Evolutionary conservation across 2,888 invertebrate species (phyloP).

Genomic region (Latheticus oryzae): DNA sequence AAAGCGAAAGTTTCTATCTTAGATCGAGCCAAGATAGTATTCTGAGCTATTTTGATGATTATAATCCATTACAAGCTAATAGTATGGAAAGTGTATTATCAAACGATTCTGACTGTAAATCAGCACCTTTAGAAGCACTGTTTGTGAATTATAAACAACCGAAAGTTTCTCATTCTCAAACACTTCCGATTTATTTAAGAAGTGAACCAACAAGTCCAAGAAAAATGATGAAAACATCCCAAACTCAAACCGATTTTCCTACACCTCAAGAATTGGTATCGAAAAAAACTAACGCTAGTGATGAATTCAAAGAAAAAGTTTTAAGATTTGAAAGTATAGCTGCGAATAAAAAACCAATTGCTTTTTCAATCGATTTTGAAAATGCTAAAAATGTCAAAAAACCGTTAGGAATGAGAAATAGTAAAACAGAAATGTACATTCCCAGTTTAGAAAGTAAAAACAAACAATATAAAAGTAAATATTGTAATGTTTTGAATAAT

Average conservation of each 20-base stretch:
- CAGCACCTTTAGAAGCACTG: slow-evolving; percentile 80
- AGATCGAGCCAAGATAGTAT: slow-evolving; percentile 80
- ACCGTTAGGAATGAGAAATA: slow-evolving; percentile 27
- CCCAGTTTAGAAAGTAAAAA: slow-evolving; percentile 69
- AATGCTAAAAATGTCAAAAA: slow-evolving; percentile 38
- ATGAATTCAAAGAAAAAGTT: slow-evolving; percentile 63
- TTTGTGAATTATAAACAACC: slow-evolving; percentile 69
- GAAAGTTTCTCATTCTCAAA: slow-evolving; percentile 50
- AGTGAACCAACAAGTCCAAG: slow-evolving; percentile 33
- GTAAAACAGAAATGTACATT: slow-evolving; percentile 68
- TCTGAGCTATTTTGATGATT: slow-evolving; percentile 72
- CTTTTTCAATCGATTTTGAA: slow-evolving; percentile 60
- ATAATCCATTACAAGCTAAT: slow-evolving; percentile 74
- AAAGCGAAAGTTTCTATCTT: slow-evolving; percentile 85
- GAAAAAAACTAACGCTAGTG: slow-evolving; percentile 58
- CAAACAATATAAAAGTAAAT: slow-evolving; percentile 68
- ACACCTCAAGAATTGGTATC: slow-evolving; percentile 57
- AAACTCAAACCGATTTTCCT: slow-evolving; percentile 64
- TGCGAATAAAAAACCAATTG: slow-evolving; percentile 58
- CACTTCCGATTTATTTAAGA: slow-evolving; percentile 55
- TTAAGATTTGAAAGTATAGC: slow-evolving; percentile 61
- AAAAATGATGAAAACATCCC: slow-evolving; percentile 60
- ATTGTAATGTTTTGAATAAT: slow-evolving; percentile 64
- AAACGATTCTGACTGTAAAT: slow-evolving; percentile 82
- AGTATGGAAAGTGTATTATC: slow-evolving; percentile 85